Evolutionary conservation across 2,797 vertebrate species (phyloP).

Genomic region (Danio tinwini): DNA sequence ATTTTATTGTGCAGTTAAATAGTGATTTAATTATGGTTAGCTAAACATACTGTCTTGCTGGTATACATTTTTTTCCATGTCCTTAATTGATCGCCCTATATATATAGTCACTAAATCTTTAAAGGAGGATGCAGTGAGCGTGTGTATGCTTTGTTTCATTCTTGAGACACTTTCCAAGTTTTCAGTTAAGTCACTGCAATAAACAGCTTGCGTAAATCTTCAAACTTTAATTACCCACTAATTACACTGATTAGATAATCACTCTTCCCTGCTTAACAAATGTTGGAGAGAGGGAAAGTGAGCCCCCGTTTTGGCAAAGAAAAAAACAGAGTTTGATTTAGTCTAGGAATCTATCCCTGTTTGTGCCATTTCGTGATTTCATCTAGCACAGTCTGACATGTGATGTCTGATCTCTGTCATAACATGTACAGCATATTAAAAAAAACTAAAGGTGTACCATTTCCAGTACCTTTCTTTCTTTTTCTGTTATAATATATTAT

Average conservation of each 20-base stretch:
- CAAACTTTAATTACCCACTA: conserved; percentile 20
- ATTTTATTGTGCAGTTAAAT: background rate
- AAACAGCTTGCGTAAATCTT: conserved; percentile 15
- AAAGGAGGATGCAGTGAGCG: background rate
- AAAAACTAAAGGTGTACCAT: background rate
- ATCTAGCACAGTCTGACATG: background rate
- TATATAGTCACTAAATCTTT: background rate
- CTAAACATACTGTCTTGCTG: background rate
- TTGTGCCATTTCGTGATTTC: conserved; percentile 25
- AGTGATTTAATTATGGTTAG: background rate
- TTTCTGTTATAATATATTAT: background rate
- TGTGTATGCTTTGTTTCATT: conserved; percentile 3
- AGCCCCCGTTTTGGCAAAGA: background rate
- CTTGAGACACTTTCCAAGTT: conserved; percentile 12
- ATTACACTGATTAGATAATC: conserved; percentile 31
- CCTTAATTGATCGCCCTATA: conserved; percentile 1
- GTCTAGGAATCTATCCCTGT: background rate
- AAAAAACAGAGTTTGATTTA: background rate
- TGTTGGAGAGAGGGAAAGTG: background rate
- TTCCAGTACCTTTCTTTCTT: background rate
- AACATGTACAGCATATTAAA: background rate
- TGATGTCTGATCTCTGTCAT: conserved; percentile 17
- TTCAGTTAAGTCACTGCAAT: background rate
- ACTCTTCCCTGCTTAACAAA: conserved; percentile 12
- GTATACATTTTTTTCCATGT: background rate